Percentiles rank a stretch among this genome's conserved stretches.
Evolutionary conservation across 2,113 vertebrate species (phyloP).

Genomic region (Oreotragus oreotragus): DNA sequence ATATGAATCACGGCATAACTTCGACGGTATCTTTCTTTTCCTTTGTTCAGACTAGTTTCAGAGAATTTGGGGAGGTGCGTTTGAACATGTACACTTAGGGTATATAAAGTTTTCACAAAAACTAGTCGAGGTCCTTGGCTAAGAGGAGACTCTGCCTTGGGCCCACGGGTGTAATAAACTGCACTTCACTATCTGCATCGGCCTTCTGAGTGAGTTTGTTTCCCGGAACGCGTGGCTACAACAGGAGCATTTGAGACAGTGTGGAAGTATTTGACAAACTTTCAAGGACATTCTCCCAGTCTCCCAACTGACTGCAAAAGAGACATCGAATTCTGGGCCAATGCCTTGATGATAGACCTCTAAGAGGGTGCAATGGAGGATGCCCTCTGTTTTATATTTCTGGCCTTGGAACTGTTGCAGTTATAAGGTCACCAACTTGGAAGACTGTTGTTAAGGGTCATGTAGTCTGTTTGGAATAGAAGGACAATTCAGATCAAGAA

Average conservation of each 20-base stretch:
- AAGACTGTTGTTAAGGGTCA: background rate
- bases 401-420: background rate
- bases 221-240: fast-evolving
- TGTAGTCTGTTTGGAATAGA: background rate
- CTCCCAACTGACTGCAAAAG: background rate
- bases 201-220: too few relatives aligned
- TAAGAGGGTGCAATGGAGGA: background rate
- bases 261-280: background rate
- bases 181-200: too few relatives aligned
- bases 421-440: background rate
- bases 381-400: background rate
- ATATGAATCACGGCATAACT: too few relatives aligned
- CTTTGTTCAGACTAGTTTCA: too few relatives aligned
- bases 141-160: too few relatives aligned
- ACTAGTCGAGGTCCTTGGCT: too few relatives aligned
- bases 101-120: too few relatives aligned
- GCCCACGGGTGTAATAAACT: too few relatives aligned
- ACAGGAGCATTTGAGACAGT: background rate
- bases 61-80: too few relatives aligned
- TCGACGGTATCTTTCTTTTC: too few relatives aligned
- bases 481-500: background rate
- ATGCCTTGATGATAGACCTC: background rate
- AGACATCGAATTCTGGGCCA: background rate
- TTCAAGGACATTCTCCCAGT: background rate
- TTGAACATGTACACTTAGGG: too few relatives aligned